Conservation (phyloP, 2,113 vertebrate species). For the Hemicordylus capensis region DNA sequence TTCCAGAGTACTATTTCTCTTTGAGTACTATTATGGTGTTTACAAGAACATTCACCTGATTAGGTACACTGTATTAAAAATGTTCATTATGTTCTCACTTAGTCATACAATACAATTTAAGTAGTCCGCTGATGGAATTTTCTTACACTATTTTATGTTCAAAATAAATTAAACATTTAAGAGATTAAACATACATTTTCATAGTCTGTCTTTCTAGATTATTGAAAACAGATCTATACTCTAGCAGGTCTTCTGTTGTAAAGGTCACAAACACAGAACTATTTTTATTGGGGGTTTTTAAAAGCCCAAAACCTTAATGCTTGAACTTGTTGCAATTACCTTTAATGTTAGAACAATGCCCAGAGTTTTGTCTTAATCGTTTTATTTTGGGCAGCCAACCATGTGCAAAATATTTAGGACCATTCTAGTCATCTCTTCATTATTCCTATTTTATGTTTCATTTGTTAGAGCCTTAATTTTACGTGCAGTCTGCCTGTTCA, state of each 20-base stretch:
- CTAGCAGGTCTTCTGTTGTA: slow-evolving; percentile 38
- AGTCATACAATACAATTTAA: not conserved
- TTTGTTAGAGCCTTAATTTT: slow-evolving; percentile 38
- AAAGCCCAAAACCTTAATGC: slow-evolving; percentile 19
- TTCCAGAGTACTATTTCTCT: not conserved
- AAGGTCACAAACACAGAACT: slow-evolving; percentile 25
- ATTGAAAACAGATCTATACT: slow-evolving; percentile 36
- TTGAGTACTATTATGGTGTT: not conserved
- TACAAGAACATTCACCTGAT: not conserved
- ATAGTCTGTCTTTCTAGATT: not conserved
- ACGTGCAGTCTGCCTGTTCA: slow-evolving; percentile 18
- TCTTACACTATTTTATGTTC: slow-evolving; percentile 1
- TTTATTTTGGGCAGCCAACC: not conserved
- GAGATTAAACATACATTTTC: not conserved
- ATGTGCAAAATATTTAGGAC: slow-evolving; percentile 4
- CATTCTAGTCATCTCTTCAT: not conserved
- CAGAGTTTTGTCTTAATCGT: slow-evolving; percentile 15
- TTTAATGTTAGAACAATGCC: slow-evolving; percentile 31
- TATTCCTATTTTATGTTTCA: slow-evolving; percentile 32
- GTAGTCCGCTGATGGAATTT: not conserved
- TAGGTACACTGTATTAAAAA: not conserved
- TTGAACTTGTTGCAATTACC: slow-evolving; percentile 65
- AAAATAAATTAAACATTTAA: not conserved
- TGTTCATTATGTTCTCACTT: not conserved
- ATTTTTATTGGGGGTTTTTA: not conserved